Evolutionary conservation across 2,113 vertebrate genomes (phyloP).

Genomic region (Pituophis catenifer): DNA sequence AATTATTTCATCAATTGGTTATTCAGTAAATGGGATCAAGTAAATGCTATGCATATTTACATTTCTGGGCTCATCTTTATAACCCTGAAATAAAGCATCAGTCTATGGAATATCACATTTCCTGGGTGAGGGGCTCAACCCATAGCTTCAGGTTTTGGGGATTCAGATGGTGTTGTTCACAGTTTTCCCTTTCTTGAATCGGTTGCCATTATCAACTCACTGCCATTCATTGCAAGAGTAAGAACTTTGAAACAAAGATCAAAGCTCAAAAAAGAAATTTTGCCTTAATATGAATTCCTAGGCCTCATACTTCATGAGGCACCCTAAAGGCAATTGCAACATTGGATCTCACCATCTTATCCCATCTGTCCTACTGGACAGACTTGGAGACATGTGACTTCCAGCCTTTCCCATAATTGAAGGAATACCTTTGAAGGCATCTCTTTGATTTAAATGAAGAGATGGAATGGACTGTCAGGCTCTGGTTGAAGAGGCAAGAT

Average conservation of each 20-base stretch:
- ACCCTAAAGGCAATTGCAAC: background rate
- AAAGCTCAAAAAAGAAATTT: background rate
- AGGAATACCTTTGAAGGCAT: background rate
- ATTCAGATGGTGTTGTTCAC: background rate
- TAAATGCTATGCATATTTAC: constrained; percentile 38
- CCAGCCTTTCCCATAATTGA: background rate
- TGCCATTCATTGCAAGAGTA: background rate
- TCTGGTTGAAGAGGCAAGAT: background rate
- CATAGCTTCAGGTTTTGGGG: background rate
- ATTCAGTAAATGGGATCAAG: constrained; percentile 30
- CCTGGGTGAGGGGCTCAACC: background rate
- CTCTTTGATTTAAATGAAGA: background rate
- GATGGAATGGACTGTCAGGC: background rate
- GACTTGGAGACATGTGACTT: background rate
- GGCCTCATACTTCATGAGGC: background rate
- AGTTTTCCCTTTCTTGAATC: background rate
- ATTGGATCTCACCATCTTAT: background rate
- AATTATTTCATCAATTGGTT: constrained; percentile 17
- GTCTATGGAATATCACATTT: background rate
- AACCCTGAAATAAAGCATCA: background rate
- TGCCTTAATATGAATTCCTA: background rate
- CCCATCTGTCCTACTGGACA: background rate
- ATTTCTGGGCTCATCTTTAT: constrained; percentile 26
- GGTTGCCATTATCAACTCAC: background rate
- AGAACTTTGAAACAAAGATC: background rate